phyloP scores from a whole-genome alignment of 2,888 invertebrate genomes.

The Drosophila kambysellisi region DNA sequence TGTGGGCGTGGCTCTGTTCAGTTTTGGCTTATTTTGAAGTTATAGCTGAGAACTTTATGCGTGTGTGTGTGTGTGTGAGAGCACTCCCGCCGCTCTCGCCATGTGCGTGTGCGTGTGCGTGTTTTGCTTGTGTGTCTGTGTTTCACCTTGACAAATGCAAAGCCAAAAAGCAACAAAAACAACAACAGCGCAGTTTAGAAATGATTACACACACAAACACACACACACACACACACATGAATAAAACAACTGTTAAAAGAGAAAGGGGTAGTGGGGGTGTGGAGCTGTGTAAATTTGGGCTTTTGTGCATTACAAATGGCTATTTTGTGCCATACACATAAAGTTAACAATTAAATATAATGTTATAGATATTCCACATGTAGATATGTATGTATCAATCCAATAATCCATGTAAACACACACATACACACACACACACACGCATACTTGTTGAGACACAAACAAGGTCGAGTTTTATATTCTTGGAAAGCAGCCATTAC shows the following conservation, averaged over 20 bases:
- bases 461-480: conserved; percentile 21
- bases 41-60: conserved; percentile 28
- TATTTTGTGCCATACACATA: conserved; percentile 44
- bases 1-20: conserved; percentile 58
- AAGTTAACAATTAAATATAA: conserved; percentile 66
- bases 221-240: conserved; percentile 15
- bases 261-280: neutral
- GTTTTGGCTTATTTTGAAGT: conserved; percentile 61
- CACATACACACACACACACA: conserved; percentile 5
- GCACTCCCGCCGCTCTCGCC: conserved; percentile 35
- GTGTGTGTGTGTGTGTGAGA: conserved; percentile 12
- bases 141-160: conserved; percentile 73
- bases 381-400: conserved; percentile 10
- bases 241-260: conserved; percentile 28
- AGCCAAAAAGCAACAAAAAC: conserved; percentile 49
- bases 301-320: conserved; percentile 29
- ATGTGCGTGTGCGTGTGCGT: conserved; percentile 19
- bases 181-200: conserved; percentile 40
- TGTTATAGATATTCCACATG: conserved; percentile 18
- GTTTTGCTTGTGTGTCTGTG: conserved; percentile 33
- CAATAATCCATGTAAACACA: neutral
- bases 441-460: conserved; percentile 4
- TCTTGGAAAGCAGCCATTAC: conserved; percentile 56
- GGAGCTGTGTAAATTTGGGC: neutral
- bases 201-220: conserved; percentile 50